phyloP scores from a whole-genome alignment of 1,140 invertebrate species.

The Episyrphus balteatus region DNA sequence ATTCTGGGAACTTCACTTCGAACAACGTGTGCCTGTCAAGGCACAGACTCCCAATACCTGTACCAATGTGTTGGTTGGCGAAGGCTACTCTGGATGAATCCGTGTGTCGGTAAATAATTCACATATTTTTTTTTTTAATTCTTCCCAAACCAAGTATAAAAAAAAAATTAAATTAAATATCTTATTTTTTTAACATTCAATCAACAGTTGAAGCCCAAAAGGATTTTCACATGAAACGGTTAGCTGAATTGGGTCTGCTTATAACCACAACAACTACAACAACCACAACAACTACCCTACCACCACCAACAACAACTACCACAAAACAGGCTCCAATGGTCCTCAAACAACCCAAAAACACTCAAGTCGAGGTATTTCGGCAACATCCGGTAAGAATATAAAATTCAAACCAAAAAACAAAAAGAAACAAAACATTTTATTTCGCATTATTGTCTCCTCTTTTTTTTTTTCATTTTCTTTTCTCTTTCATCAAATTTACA shows the following conservation, averaged over 20 bases:
- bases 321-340: slow-evolving; percentile 15
- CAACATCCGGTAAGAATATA: slow-evolving; percentile 10
- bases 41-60: slow-evolving; percentile 65
- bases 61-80: slow-evolving; percentile 85
- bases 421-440: not conserved
- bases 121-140: not conserved
- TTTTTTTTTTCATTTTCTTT: too few species aligned
- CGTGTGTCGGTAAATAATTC: slow-evolving; percentile 69
- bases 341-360: not conserved
- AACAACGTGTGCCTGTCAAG: slow-evolving; percentile 73
- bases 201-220: slow-evolving; percentile 72
- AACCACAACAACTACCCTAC: slow-evolving; percentile 23
- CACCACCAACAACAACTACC: slow-evolving; percentile 18
- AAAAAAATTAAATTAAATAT: not conserved
- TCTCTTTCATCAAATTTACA: not conserved
- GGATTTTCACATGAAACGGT: slow-evolving; percentile 67
- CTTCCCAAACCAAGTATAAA: not conserved
- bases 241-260: slow-evolving; percentile 38
- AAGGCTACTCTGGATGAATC: slow-evolving; percentile 79
- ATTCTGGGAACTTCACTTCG: slow-evolving; percentile 76
- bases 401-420: not conserved
- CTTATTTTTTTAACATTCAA: not conserved
- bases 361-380: slow-evolving; percentile 1
- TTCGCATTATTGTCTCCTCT: too few species aligned
- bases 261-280: slow-evolving; percentile 39